Conservation (phyloP, 2,888 invertebrate species). For the Plebejus melissa region DNA sequence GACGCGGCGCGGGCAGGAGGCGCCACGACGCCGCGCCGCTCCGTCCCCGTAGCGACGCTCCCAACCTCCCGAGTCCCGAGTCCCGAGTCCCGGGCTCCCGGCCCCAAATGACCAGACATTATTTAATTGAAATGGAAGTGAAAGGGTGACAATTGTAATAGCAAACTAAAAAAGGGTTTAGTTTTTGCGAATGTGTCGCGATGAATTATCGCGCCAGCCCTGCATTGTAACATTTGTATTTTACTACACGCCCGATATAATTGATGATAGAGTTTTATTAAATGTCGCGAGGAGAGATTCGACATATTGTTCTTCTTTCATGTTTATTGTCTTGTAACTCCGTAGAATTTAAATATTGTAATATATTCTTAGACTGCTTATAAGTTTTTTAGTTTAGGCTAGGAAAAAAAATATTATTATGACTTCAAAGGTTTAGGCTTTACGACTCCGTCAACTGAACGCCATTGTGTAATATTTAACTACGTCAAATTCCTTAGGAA, state of each 20-base stretch:
- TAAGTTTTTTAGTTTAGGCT: neutral
- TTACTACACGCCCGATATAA: slow-evolving; percentile 49
- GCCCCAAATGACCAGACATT: slow-evolving; percentile 79
- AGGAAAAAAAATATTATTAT: neutral
- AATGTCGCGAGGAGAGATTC: slow-evolving; percentile 28
- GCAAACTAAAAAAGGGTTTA: slow-evolving; percentile 74
- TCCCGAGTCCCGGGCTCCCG: slow-evolving; percentile 39
- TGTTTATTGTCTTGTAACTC: neutral
- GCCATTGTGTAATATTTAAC: neutral
- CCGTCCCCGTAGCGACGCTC: slow-evolving; percentile 35
- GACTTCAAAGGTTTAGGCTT: neutral
- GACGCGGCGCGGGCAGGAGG: slow-evolving; percentile 46
- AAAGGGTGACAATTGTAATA: slow-evolving; percentile 79
- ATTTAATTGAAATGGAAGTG: slow-evolving; percentile 77
- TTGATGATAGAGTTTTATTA: slow-evolving; percentile 38
- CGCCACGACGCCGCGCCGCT: slow-evolving; percentile 21
- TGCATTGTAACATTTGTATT: slow-evolving; percentile 73
- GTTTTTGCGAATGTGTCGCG: slow-evolving; percentile 63
- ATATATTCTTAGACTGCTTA: neutral
- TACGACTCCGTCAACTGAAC: neutral
- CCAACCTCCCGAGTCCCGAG: slow-evolving; percentile 13
- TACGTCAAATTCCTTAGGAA: neutral
- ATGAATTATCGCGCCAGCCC: slow-evolving; percentile 77
- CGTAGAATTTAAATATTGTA: neutral
- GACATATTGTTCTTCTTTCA: neutral